Conservation (phyloP, 2,113 vertebrate genomes). For the Melanocharis versteri region DNA sequence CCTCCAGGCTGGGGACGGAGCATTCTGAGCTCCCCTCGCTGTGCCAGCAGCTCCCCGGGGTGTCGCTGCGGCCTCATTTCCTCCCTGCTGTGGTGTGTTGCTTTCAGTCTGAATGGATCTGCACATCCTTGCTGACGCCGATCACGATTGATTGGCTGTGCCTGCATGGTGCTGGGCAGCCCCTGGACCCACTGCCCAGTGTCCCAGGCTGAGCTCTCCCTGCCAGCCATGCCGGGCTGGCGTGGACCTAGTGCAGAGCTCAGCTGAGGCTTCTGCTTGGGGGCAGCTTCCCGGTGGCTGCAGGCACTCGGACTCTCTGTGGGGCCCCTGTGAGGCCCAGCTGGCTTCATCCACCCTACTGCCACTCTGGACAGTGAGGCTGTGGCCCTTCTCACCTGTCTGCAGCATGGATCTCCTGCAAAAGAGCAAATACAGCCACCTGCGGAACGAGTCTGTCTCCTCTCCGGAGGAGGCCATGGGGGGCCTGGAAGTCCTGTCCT, state of each 20-base stretch:
- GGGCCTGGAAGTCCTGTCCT: neutral
- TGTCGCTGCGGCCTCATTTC: neutral
- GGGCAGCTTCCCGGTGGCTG: neutral
- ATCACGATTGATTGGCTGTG: neutral
- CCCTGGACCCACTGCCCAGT: neutral
- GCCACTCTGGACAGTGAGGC: fast-evolving
- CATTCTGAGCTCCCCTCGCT: neutral
- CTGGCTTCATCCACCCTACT: neutral
- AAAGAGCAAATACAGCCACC: conserved; percentile 92
- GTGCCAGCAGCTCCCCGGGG: fast-evolving
- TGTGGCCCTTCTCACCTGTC: neutral
- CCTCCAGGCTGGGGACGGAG: neutral
- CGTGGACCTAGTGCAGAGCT: fast-evolving
- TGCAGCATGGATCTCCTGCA: conserved; percentile 87
- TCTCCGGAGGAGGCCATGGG: conserved; percentile 75
- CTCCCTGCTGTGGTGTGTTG: neutral
- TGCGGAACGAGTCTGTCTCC: conserved; percentile 88
- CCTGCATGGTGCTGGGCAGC: neutral
- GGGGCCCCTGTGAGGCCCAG: conserved; percentile 19
- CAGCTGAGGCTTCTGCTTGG: fast-evolving
- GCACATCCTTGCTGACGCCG: neutral
- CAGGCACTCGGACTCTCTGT: neutral
- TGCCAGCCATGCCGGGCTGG: neutral
- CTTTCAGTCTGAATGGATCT: neutral
- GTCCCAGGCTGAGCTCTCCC: neutral